Evolutionary conservation across 2,888 invertebrate species (phyloP), one percentile per base, ranked within the genome.

Genomic region (Ectropis crepuscularia): DNA sequence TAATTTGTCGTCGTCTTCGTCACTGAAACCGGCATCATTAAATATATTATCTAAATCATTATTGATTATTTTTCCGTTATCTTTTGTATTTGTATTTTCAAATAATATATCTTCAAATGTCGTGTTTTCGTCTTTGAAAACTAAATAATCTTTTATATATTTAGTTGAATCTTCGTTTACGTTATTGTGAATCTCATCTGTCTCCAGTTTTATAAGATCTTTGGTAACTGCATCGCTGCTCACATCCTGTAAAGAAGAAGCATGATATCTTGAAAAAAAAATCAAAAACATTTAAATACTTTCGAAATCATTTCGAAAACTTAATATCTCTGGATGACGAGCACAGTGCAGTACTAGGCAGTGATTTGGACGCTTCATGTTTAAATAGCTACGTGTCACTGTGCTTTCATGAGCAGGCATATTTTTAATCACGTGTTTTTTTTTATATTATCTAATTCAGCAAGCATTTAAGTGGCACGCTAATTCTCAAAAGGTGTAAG

Each of bases 61-160:
- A 38, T 46, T 16, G 9, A 0, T 11, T 38, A 46, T 38, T 38
- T 46, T 43, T 6, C 16, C 9, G 6, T 55, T 38, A 43, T 53
- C 39, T 43, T 36, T 39, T 37, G 16, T 53, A 36, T 16, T 11
- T 5, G 16, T 55, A 7, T 6, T 28, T 7, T 51, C 41, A 6
- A 48, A 9, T 41, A 55, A 47, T 12, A 55, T 55, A 12, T 55
- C 47, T 41, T 55, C 55, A 28, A 47, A 28, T 12, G 10, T 9
- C 16, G 43, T 38, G 9, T 55, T 28, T 39, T 55, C 55, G 6
- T 55, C 47, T 55, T 55, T 55, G 2, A 55, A 28, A 39, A 41
- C 5, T 6, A 55, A 38, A 7, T 46, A 10, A 38, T 55, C 54
- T 55, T 55, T 55, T 55, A 46, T 5, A 7, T 39, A 16, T 39